Base-by-base conservation (phyloP, 2,113 vertebrate species). In the Orientallactaga bullata region DNA sequence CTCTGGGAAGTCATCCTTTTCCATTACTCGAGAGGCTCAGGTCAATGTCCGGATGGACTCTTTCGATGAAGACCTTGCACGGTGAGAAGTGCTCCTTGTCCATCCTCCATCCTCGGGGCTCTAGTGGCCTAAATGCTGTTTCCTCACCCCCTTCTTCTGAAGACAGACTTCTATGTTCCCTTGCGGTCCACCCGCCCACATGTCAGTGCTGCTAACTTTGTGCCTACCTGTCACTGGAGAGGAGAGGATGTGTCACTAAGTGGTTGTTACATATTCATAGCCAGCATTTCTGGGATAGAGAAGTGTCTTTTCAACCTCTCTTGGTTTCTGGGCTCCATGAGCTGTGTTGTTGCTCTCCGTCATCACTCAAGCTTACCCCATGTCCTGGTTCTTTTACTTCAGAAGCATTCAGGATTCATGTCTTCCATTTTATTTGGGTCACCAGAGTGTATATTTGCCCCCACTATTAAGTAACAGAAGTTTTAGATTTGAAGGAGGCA, bases 1-100 rank as follows among this genome's bases (percentile, higher is more conserved):
- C 98, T 85, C 94, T 95, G 97, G 98, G 96, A 98, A 98, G 95
- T 98, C 98, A 68, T 98, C 98, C 92, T 98, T 98, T 84, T 98
- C 98, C 87, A 98, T 98, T 91, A 99, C 99, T 96, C 98, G 98
- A 72, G 99, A 99, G 96, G 98, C 98, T 58, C 99, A 99, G 88
- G 98, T 99, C 96, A 99, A 98, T 97, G 98, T 99, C 84, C 98
- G 98, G 92, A 99, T 99, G 99, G 99, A 99, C 97, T 99, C 99
- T 71, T 99, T 99, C 26, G 98, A 99, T 61, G 99, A 99, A 92
- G 98, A 99, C 58, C 97, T 99, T 89, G 98, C 99, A 73, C 99
- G 99, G 99, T 99, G 96, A 98, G 98, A 74, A 91, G 21, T 66
- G 77, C 71, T 91, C 85, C 65, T 88, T 79, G 28, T 93, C 93